Conservation (phyloP, 2,113 vertebrate genomes). For the Copsychus sechellarum region DNA sequence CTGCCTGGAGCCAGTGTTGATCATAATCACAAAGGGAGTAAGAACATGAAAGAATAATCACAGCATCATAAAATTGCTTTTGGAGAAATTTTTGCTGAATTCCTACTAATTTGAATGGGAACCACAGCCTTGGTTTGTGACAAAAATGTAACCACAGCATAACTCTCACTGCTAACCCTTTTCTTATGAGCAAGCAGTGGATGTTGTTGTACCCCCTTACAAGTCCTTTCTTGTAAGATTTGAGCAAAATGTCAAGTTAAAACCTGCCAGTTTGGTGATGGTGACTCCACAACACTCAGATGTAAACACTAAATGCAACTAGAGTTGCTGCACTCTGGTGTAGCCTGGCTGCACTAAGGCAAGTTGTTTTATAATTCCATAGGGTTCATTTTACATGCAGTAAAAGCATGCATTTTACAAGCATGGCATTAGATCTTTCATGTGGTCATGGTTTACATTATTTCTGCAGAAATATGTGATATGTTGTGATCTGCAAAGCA, state of each 20-base stretch:
- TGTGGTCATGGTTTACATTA: background rate
- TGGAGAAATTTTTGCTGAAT: background rate
- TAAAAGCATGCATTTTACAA: background rate
- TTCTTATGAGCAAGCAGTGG: background rate
- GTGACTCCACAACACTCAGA: background rate
- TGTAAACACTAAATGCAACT: background rate
- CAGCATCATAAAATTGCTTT: background rate
- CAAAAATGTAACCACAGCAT: background rate
- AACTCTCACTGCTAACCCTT: background rate
- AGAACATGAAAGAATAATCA: background rate
- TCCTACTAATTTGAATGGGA: background rate
- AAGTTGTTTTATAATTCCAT: background rate
- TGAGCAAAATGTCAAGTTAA: background rate
- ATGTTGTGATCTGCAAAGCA: background rate
- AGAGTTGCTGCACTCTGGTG: background rate
- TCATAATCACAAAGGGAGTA: background rate
- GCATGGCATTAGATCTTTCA: background rate
- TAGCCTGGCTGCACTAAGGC: background rate
- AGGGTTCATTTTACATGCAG: background rate
- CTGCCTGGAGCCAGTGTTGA: background rate
- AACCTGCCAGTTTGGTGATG: background rate
- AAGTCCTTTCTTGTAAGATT: background rate
- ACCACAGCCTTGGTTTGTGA: background rate
- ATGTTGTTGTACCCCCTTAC: background rate
- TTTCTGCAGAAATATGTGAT: background rate